Evolutionary conservation across 2,113 vertebrate species (phyloP).

Genomic region (Cercopithecus mona): DNA sequence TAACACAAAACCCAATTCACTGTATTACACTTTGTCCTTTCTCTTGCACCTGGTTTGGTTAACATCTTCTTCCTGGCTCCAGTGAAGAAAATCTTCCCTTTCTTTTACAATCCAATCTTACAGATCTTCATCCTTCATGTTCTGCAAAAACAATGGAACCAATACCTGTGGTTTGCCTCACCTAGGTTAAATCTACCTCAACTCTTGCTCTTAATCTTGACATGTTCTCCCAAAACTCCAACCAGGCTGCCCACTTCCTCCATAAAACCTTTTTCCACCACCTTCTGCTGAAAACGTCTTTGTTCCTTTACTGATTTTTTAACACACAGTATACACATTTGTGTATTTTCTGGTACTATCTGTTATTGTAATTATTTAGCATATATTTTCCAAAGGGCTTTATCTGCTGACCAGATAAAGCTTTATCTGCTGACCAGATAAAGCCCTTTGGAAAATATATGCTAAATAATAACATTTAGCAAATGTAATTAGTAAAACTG

Average conservation of each 20-base stretch:
- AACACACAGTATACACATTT: neutral
- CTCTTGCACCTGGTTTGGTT: neutral
- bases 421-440: neutral
- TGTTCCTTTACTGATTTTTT: too few species aligned
- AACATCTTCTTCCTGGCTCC: neutral
- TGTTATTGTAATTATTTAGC: neutral
- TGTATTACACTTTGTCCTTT: neutral
- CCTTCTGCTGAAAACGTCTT: neutral
- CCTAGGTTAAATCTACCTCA: too few species aligned
- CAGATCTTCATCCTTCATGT: neutral
- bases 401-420: neutral
- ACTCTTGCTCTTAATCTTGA: neutral
- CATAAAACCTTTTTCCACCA: neutral
- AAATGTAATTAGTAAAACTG: too few species aligned
- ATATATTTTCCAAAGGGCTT: neutral
- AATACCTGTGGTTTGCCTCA: neutral
- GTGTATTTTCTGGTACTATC: neutral
- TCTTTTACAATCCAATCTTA: neutral
- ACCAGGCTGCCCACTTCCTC: neutral
- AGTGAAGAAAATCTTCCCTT: neutral
- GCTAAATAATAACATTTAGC: too few species aligned
- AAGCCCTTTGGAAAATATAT: too few species aligned
- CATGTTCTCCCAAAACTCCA: neutral
- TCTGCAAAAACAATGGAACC: neutral
- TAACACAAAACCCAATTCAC: neutral